A percentile compares a stretch with the other conserved stretches of the same genome.
Evolutionary conservation across 2,888 invertebrate genomes (phyloP).

Genomic region (Epiperipatus broadwayi): DNA sequence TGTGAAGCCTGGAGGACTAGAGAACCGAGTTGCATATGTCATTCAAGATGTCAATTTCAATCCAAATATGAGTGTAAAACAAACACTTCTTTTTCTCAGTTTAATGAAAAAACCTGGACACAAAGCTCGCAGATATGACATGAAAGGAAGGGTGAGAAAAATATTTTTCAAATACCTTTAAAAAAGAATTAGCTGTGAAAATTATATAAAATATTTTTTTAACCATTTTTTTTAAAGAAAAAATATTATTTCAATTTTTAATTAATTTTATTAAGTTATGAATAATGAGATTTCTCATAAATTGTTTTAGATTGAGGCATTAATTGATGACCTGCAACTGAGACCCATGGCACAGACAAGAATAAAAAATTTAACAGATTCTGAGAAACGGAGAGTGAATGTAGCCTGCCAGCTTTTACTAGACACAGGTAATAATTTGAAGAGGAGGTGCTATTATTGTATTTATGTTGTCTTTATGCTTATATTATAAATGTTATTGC

Average conservation of each 20-base stretch:
- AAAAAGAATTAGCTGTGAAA: no score
- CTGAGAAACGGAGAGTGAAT: slow-evolving; percentile 65
- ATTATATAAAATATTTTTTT: no score
- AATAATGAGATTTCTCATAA: no score
- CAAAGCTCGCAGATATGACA: slow-evolving; percentile 39
- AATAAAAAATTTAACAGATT: slow-evolving; percentile 62
- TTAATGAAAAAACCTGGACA: slow-evolving; percentile 41
- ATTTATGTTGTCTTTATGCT: no score
- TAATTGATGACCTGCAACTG: slow-evolving; percentile 75
- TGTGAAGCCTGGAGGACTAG: slow-evolving; percentile 47
- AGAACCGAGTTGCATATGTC: slow-evolving; percentile 52
- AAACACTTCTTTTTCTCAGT: slow-evolving; percentile 65
- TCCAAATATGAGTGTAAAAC: slow-evolving; percentile 68
- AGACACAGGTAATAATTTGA: slow-evolving; percentile 25
- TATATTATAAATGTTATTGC: no score
- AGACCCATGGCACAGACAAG: slow-evolving; percentile 71
- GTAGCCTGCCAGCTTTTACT: slow-evolving; percentile 71
- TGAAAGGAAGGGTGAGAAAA: slow-evolving; percentile 49
- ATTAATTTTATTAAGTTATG: no score
- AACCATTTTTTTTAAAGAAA: no score
- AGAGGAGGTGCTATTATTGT: no score
- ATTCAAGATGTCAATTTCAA: slow-evolving; percentile 55
- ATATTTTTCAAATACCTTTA: no score
- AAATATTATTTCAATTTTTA: no score
- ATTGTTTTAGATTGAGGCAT: slow-evolving; percentile 53